These are phyloP conservation scores for Caenorhabditis sp. DNA, from an alignment of 2,888 invertebrate genomes.

Conservation along the genomic window DNA sequence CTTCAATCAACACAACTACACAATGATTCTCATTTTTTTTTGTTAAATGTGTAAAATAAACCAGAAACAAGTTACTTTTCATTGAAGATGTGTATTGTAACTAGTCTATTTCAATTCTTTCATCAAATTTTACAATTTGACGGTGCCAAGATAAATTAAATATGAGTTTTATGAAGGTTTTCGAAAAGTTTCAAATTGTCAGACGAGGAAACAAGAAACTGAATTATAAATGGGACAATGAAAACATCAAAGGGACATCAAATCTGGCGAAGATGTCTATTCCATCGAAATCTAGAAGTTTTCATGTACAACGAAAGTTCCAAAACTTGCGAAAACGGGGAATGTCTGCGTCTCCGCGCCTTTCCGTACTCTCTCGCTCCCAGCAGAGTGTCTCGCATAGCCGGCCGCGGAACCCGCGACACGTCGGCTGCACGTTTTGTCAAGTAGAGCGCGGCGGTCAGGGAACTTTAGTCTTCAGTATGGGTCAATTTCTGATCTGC, in stretches of 20 bases:
- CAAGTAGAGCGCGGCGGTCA: not conserved
- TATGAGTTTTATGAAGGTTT: not conserved
- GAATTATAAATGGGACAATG: too few relatives aligned
- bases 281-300: too few relatives aligned
- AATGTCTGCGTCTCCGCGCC: slow-evolving; percentile 40
- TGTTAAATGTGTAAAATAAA: slow-evolving; percentile 25
- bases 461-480: slow-evolving; percentile 68
- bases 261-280: too few relatives aligned
- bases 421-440: slow-evolving; percentile 44
- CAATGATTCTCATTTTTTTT: slow-evolving; percentile 24
- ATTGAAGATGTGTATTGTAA: not conserved
- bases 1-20: slow-evolving; percentile 6
- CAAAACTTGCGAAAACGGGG: not conserved
- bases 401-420: slow-evolving; percentile 40
- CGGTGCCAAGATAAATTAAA: slow-evolving; percentile 9
- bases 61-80: not conserved
- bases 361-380: slow-evolving; percentile 20
- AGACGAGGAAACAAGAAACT: too few relatives aligned
- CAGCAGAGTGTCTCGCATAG: slow-evolving; percentile 19
- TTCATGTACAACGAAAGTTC: not conserved
- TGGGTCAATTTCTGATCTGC: slow-evolving; percentile 73
- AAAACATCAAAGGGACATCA: too few relatives aligned
- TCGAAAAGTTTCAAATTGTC: too few relatives aligned
- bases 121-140: not conserved
- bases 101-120: not conserved